These are phyloP conservation scores for Kryptolebias marmoratus DNA, from an alignment of 2,113 vertebrate species.

Conservation along the genomic window DNA sequence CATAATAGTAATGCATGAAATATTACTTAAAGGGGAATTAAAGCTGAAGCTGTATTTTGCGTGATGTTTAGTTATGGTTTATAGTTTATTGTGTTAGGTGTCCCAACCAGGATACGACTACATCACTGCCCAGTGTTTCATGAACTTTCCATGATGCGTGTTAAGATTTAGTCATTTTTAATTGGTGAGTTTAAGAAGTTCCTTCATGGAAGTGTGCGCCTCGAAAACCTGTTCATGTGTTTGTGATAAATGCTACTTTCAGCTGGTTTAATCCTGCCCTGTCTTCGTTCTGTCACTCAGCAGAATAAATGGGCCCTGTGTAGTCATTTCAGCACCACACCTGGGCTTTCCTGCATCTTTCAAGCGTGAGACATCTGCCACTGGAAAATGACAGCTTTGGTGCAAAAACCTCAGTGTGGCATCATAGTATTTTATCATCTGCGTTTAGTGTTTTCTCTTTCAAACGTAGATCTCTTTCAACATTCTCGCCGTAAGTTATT, in stretches of 20 bases:
- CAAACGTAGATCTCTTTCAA: not conserved
- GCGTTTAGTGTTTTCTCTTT: slow-evolving; percentile 2
- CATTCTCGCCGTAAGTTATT: not conserved
- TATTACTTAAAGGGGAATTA: no score
- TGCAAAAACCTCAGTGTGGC: slow-evolving; percentile 5
- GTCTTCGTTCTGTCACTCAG: slow-evolving; percentile 49
- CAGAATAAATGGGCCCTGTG: slow-evolving; percentile 50
- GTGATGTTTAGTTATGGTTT: no score
- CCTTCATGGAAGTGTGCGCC: slow-evolving; percentile 16
- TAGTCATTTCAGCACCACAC: slow-evolving; percentile 43
- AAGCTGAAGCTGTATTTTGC: no score
- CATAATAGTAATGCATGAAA: no score
- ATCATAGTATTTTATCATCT: slow-evolving; percentile 15
- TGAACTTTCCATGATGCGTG: no score
- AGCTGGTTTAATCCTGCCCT: slow-evolving; percentile 48
- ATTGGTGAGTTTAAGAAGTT: slow-evolving; percentile 20
- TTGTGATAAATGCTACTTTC: slow-evolving; percentile 62
- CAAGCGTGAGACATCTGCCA: slow-evolving; percentile 48
- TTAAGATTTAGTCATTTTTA: slow-evolving; percentile 1
- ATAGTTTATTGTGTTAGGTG: no score
- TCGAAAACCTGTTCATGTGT: slow-evolving; percentile 27
- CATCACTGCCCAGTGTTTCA: not conserved
- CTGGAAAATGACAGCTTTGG: slow-evolving; percentile 45
- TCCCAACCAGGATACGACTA: no score
- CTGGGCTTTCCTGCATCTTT: slow-evolving; percentile 45